phyloP scores from a whole-genome alignment of 2,113 vertebrate genomes.

The Tiliqua scincoides region DNA sequence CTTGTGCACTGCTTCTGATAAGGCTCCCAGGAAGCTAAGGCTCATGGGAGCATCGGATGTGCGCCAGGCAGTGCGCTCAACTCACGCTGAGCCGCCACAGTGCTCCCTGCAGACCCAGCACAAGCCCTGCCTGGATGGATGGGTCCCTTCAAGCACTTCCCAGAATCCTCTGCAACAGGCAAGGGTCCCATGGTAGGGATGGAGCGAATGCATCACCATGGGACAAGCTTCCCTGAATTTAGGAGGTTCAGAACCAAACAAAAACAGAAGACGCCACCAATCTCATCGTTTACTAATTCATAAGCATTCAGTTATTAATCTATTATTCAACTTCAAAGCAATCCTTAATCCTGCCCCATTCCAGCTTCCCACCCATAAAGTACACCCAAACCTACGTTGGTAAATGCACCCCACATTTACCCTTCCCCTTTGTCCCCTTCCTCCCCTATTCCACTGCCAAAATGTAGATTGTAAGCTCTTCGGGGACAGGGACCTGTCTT shows the following conservation, averaged over 20 bases:
- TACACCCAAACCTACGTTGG: no score
- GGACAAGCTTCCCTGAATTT: not conserved
- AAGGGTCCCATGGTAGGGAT: not conserved
- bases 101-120: not conserved
- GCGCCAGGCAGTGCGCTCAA: not conserved
- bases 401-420: not conserved
- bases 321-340: no score
- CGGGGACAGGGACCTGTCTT: not conserved
- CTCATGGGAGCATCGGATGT: not conserved
- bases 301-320: no score
- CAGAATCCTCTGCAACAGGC: not conserved
- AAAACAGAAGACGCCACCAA: no score
- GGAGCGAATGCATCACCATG: not conserved
- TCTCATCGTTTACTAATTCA: no score
- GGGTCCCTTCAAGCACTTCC: fast-evolving
- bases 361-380: not conserved
- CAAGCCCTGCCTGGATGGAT: no score
- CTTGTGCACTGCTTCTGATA: no score
- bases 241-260: not conserved
- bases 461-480: not conserved
- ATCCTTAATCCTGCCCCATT: not conserved
- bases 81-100: no score
- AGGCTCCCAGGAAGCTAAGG: not conserved
- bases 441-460: not conserved
- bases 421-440: not conserved